Conservation (phyloP, 37 sponge, comb jelly and placozoan species). For the Bolinopsis microptera region DNA sequence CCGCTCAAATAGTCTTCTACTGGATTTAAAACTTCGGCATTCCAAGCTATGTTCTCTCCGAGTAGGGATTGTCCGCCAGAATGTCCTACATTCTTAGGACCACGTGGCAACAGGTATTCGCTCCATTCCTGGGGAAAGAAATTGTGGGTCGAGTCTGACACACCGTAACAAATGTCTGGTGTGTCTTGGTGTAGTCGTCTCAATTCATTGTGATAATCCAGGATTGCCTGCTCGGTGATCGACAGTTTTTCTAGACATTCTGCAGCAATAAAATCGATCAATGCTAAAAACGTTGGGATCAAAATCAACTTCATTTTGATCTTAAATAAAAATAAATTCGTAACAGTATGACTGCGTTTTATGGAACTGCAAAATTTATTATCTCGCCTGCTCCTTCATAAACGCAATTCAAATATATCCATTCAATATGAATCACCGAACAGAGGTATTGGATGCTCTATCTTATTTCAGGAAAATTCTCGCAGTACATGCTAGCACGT, state of each 20-base stretch:
- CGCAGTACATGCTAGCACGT: too few species aligned
- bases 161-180: not conserved
- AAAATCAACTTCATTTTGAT: not conserved
- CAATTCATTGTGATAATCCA: not conserved
- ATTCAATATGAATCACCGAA: too few species aligned
- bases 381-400: too few species aligned
- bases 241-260: not conserved
- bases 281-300: not conserved
- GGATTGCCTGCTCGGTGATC: not conserved
- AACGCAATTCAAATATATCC: too few species aligned
- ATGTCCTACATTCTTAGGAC: not conserved
- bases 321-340: too few species aligned
- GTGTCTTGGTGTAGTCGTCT: not conserved
- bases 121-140: not conserved
- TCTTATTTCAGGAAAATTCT: too few species aligned
- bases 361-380: too few species aligned
- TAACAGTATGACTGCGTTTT: too few species aligned
- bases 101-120: not conserved
- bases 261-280: not conserved
- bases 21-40: not conserved
- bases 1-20: not conserved
- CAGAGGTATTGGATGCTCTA: too few species aligned
- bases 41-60: not conserved
- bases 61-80: not conserved
- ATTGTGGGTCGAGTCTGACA: not conserved